A percentile compares a stretch with the other conserved stretches of the same genome.
These are phyloP conservation scores for Galaxias olidus DNA, from an alignment of 2,797 vertebrate species.

Conservation along the genomic window DNA sequence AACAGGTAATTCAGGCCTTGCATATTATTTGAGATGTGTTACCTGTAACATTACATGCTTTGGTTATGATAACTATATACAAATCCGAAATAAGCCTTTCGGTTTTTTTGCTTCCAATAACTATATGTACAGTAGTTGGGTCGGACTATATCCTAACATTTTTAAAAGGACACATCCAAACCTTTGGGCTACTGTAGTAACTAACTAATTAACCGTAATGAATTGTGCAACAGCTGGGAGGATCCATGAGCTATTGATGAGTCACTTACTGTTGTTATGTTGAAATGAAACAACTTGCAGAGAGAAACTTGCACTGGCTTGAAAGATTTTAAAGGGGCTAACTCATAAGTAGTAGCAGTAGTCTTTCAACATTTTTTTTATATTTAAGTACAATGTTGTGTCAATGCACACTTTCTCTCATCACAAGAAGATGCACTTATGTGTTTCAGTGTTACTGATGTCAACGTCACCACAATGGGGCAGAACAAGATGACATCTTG, in stretches of 20 bases:
- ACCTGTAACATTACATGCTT: no score
- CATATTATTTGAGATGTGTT: no score
- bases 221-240: slow-evolving; percentile 5
- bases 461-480: slow-evolving; percentile 72
- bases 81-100: no score
- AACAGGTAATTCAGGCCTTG: no score
- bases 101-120: no score
- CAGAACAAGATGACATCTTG: slow-evolving; percentile 65
- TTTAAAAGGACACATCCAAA: neutral
- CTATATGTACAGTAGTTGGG: no score
- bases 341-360: neutral
- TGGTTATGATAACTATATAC: no score
- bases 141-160: neutral
- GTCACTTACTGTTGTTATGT: neutral
- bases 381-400: slow-evolving; percentile 37
- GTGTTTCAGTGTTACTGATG: slow-evolving; percentile 71
- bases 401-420: slow-evolving; percentile 51
- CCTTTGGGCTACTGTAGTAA: neutral
- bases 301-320: neutral
- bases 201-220: neutral
- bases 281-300: neutral
- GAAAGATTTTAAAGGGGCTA: neutral
- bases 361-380: slow-evolving; percentile 2
- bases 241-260: neutral
- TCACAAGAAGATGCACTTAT: slow-evolving; percentile 61